A percentile compares a stretch with the other conserved stretches of the same genome.
Conservation (phyloP, 2,113 vertebrate species). For the Colistium nudipinnis region DNA sequence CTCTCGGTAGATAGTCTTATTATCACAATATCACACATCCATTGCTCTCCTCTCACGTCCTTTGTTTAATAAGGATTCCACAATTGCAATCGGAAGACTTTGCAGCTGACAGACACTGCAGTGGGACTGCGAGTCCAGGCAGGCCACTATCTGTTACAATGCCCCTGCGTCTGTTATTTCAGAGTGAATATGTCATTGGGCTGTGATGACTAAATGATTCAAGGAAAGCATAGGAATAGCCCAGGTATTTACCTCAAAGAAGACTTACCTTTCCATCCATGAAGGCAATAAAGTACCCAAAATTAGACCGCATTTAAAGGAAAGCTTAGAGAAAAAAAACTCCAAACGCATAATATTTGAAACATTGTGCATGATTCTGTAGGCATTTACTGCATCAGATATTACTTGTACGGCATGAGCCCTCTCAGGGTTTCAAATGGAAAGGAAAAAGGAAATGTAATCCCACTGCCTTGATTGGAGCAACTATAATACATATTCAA, state of each 20-base stretch:
- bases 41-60: slow-evolving; percentile 18
- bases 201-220: slow-evolving; percentile 70
- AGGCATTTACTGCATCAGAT: background rate
- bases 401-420: no score
- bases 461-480: no score
- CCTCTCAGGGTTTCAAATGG: no score
- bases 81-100: background rate
- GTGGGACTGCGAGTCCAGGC: slow-evolving; percentile 86
- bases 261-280: slow-evolving; percentile 26
- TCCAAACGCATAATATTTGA: slow-evolving; percentile 12
- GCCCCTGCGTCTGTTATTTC: slow-evolving; percentile 87
- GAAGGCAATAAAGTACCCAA: slow-evolving; percentile 41
- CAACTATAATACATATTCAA: no score
- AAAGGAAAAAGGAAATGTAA: no score
- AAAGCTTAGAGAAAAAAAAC: background rate
- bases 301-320: slow-evolving; percentile 22
- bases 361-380: background rate
- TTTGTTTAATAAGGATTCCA: slow-evolving; percentile 19
- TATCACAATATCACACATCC: slow-evolving; percentile 30
- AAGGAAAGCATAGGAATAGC: slow-evolving; percentile 6
- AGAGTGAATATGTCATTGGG: slow-evolving; percentile 93
- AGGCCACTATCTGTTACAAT: slow-evolving; percentile 80
- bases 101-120: slow-evolving; percentile 70
- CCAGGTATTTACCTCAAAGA: background rate
- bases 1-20: slow-evolving; percentile 34